These are phyloP conservation scores for Aleiodes sp. DNA, from an alignment of 1,140 invertebrate species.

Conservation along the genomic window DNA sequence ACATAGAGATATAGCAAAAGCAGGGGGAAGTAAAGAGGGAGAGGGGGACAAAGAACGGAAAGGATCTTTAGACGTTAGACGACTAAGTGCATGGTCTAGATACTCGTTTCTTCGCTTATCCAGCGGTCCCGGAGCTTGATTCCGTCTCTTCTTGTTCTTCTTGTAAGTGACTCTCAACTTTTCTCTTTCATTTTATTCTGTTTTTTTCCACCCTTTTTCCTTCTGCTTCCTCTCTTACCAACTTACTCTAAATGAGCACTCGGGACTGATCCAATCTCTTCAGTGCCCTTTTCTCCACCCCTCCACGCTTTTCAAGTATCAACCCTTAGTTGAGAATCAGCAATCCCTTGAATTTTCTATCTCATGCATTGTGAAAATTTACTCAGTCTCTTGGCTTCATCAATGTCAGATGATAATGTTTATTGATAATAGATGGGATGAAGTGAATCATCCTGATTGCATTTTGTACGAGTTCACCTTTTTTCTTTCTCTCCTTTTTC, in stretches of 20 bases:
- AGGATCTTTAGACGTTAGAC: constrained; percentile 10
- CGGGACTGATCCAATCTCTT: constrained; percentile 1
- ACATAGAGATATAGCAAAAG: not conserved
- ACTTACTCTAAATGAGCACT: constrained; percentile 16
- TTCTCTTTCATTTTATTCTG: not conserved
- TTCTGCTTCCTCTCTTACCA: not conserved
- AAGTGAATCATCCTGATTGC: not conserved
- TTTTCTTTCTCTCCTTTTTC: not conserved
- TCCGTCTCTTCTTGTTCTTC: constrained; percentile 12
- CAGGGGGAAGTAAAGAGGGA: not conserved
- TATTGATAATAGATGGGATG: not conserved
- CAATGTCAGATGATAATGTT: not conserved
- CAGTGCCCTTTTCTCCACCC: not conserved
- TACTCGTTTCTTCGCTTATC: constrained; percentile 18
- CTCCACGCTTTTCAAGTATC: too few relatives aligned
- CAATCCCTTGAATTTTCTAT: not conserved
- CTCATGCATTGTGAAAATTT: not conserved
- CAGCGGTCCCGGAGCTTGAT: not conserved
- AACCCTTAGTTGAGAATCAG: not conserved
- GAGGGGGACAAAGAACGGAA: not conserved
- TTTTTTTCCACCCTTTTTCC: not conserved
- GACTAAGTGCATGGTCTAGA: constrained; percentile 17
- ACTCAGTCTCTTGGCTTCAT: not conserved
- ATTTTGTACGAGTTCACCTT: not conserved
- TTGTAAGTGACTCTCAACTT: constrained; percentile 22